Percentiles rank a stretch among this genome's conserved stretches.
Evolutionary conservation across 2,113 vertebrate species (phyloP).

Genomic region (Halcyon malimbica): DNA sequence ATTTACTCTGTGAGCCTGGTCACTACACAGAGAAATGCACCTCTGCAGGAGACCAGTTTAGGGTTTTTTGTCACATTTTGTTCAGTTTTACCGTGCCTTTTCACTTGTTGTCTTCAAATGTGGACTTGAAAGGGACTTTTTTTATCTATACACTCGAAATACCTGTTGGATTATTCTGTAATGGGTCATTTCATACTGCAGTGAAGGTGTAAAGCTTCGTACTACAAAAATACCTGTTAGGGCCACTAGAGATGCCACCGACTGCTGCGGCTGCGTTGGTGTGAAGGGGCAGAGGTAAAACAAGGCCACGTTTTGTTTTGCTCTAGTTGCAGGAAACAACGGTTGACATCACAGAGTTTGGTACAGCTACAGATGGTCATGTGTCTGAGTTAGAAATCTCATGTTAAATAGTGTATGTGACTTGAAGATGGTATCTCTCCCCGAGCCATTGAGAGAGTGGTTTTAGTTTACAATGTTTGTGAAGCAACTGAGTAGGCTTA

Average conservation of each 20-base stretch:
- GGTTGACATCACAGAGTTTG: neutral
- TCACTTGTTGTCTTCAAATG: neutral
- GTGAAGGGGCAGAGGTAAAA: neutral
- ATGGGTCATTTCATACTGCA: neutral
- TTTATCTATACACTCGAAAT: neutral
- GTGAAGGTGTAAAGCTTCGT: neutral
- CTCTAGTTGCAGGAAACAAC: neutral
- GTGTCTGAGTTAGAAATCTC: neutral
- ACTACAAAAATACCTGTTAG: neutral
- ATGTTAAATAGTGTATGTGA: neutral
- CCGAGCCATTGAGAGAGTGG: neutral
- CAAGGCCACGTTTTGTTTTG: neutral
- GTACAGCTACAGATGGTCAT: neutral
- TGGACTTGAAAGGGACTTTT: neutral
- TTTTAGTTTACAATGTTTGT: neutral
- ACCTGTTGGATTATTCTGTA: neutral
- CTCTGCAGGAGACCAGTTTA: neutral
- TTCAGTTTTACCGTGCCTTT: neutral
- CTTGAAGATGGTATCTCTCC: neutral
- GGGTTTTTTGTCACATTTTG: neutral
- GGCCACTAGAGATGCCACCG: neutral
- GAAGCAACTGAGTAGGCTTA: neutral
- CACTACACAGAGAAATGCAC: neutral
- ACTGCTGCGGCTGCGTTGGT: fast-evolving
- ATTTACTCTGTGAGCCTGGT: neutral